phyloP scores from a whole-genome alignment of 2,113 vertebrate genomes.

The Tychaedon coryphoeus region DNA sequence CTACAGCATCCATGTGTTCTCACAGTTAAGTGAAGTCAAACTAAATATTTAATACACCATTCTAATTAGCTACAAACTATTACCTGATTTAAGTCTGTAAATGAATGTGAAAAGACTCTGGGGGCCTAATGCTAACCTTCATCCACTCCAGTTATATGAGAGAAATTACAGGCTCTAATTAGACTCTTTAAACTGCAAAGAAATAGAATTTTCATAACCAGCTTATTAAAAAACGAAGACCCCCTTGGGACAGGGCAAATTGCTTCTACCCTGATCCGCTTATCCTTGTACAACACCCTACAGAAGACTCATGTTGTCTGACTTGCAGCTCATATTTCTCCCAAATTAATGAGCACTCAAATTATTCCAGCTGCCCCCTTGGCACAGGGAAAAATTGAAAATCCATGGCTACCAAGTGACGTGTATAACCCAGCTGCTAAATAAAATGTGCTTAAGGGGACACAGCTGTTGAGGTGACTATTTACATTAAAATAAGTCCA shows the following conservation, averaged over 20 bases:
- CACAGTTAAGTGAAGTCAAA: conserved; percentile 70
- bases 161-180: conserved; percentile 83
- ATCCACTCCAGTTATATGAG: conserved; percentile 72
- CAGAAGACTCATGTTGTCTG: conserved; percentile 74
- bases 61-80: conserved; percentile 83
- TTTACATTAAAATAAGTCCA: conserved; percentile 76
- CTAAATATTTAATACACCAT: conserved; percentile 79
- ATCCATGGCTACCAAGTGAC: conserved; percentile 82
- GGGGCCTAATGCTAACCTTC: conserved; percentile 79
- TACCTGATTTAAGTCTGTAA: conserved; percentile 83
- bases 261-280: conserved; percentile 75
- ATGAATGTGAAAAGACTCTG: conserved; percentile 77
- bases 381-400: conserved; percentile 76
- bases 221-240: conserved; percentile 79
- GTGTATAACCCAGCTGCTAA: conserved; percentile 84
- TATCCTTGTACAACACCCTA: conserved; percentile 74
- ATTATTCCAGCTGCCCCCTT: conserved; percentile 83
- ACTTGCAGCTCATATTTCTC: conserved; percentile 77
- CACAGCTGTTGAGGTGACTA: conserved; percentile 81
- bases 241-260: conserved; percentile 77
- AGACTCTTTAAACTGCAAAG: conserved; percentile 82
- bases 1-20: conserved; percentile 52
- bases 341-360: conserved; percentile 79
- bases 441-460: conserved; percentile 82
- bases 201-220: conserved; percentile 85